Conservation (phyloP, 2,888 invertebrate genomes). For the Dasysyrphus albostriatus region DNA sequence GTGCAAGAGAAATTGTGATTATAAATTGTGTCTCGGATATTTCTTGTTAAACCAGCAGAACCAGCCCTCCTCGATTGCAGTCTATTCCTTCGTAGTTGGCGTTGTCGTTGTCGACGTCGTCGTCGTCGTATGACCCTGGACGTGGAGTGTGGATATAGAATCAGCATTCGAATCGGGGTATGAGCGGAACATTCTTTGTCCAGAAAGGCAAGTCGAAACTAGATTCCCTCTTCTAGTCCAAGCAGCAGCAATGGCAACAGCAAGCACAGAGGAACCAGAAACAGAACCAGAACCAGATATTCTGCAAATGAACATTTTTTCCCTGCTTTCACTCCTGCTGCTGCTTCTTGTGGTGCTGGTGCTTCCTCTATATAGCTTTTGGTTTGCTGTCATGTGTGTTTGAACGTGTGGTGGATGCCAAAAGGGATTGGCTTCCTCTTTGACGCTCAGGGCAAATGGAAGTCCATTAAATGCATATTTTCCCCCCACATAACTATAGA, state of each 20-base stretch:
- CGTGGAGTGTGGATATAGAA: background rate
- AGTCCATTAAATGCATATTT: conserved; percentile 76
- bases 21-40: conserved; percentile 76
- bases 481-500: conserved; percentile 49
- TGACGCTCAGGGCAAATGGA: conserved; percentile 74
- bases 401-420: conserved; percentile 70
- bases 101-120: background rate
- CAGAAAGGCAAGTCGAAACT: conserved; percentile 66
- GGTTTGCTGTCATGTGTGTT: conserved; percentile 41
- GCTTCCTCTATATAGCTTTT: background rate
- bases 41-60: conserved; percentile 76
- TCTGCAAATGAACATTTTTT: conserved; percentile 67
- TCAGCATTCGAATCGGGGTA: conserved; percentile 13
- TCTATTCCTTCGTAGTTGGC: conserved; percentile 2
- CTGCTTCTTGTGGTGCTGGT: background rate
- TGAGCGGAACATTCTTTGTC: conserved; percentile 66
- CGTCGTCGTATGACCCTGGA: conserved; percentile 30
- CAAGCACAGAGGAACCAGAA: conserved; percentile 51
- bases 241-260: conserved; percentile 1
- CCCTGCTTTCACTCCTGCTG: conserved; percentile 10
- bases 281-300: conserved; percentile 65
- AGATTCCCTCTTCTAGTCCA: conserved; percentile 41
- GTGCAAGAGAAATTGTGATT: conserved; percentile 71
- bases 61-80: conserved; percentile 51
- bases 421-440: conserved; percentile 75